These are phyloP conservation scores for Phrixothrix hirtus DNA, from an alignment of 2,888 invertebrate genomes.

Conservation along the genomic window DNA sequence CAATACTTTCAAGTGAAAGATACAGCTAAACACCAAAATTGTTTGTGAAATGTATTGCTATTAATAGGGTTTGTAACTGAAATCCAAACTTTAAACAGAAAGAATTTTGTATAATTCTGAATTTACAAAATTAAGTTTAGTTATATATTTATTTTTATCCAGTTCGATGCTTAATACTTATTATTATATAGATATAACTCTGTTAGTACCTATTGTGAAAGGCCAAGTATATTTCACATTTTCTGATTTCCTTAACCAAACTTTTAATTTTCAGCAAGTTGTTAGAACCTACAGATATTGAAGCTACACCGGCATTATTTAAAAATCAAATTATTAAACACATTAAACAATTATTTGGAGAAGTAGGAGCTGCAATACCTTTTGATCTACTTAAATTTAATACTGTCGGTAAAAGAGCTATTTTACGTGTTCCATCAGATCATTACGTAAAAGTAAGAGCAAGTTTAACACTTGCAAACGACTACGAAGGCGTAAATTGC, in stretches of 20 bases:
- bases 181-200: slow-evolving; percentile 61
- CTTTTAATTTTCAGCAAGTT: slow-evolving; percentile 55
- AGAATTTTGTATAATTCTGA: not conserved
- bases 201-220: slow-evolving; percentile 61
- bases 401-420: slow-evolving; percentile 53
- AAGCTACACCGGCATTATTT: slow-evolving; percentile 59
- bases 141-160: too few relatives aligned
- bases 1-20: not conserved
- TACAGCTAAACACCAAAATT: not conserved
- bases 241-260: slow-evolving; percentile 26
- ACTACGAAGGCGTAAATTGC: slow-evolving; percentile 59
- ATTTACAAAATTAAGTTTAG: too few relatives aligned
- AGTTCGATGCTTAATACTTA: slow-evolving; percentile 48
- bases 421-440: slow-evolving; percentile 61
- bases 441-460: slow-evolving; percentile 62
- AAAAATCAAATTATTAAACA: slow-evolving; percentile 63
- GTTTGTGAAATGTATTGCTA: not conserved
- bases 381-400: slow-evolving; percentile 65
- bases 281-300: slow-evolving; percentile 45
- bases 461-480: slow-evolving; percentile 60
- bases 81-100: not conserved
- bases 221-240: slow-evolving; percentile 6
- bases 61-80: not conserved
- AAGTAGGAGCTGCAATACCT: slow-evolving; percentile 59
- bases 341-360: slow-evolving; percentile 62